A percentile compares a stretch with the other conserved stretches of the same genome.
phyloP scores from a whole-genome alignment of 2,113 vertebrate genomes.

The Neofelis nebulosa region DNA sequence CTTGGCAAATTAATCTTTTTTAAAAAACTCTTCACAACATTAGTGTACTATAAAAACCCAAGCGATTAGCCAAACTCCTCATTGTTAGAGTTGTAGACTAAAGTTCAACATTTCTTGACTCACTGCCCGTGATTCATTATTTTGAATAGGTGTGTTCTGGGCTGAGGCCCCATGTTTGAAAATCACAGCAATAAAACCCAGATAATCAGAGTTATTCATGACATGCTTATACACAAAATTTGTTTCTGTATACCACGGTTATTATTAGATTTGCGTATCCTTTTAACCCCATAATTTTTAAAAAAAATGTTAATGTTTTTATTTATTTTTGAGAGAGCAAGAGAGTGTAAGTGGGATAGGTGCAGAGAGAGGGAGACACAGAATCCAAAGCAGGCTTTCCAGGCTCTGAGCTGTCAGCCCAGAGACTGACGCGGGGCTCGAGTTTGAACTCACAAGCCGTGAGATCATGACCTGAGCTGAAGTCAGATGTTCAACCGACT shows the following conservation, averaged over 20 bases:
- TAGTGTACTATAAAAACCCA: neutral
- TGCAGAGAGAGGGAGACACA: too few relatives aligned
- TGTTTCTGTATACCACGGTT: neutral
- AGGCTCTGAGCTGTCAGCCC: too few relatives aligned
- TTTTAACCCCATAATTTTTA: neutral
- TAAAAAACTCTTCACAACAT: neutral
- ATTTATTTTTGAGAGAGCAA: too few relatives aligned
- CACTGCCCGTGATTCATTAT: neutral
- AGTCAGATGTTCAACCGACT: too few relatives aligned
- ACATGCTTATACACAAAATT: neutral
- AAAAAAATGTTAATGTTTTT: too few relatives aligned
- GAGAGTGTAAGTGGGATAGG: too few relatives aligned
- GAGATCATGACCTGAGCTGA: too few relatives aligned
- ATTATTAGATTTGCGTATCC: neutral
- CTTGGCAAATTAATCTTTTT: conserved; percentile 7
- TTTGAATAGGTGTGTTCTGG: neutral
- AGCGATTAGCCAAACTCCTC: neutral
- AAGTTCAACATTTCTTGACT: neutral
- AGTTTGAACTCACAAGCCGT: too few relatives aligned
- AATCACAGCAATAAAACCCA: neutral
- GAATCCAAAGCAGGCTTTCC: too few relatives aligned
- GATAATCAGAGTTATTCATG: neutral
- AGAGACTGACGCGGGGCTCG: too few relatives aligned
- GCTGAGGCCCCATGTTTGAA: neutral
- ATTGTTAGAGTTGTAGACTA: neutral